Percentiles rank a stretch among this genome's conserved stretches.
Conservation (phyloP, 2,113 vertebrate species). For the Erythrolamprus reginae region DNA sequence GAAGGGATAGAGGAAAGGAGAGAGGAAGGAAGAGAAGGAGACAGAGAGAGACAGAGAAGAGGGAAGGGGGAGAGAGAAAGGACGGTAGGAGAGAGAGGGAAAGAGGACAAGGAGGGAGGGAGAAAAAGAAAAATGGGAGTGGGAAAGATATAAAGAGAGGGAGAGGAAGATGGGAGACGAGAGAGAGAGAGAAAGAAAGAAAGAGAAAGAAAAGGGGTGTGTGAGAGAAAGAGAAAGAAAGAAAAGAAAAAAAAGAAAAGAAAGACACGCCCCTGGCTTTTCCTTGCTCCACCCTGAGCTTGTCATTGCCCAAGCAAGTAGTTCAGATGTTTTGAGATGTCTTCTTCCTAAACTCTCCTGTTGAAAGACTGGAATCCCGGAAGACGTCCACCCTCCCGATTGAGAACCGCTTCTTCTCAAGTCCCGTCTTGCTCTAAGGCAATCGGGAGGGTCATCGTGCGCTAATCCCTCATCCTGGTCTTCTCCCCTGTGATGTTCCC, state of each 20-base stretch:
- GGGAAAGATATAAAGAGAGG: no score
- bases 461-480: background rate
- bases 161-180: background rate
- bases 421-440: background rate
- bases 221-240: background rate
- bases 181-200: no score
- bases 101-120: no score
- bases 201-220: accelerated
- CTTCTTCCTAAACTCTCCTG: background rate
- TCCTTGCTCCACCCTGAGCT: background rate
- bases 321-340: background rate
- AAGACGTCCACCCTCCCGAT: background rate
- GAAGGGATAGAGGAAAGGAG: no score
- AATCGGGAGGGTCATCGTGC: background rate
- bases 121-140: background rate
- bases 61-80: no score
- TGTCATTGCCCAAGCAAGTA: background rate
- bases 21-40: no score
- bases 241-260: background rate
- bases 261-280: background rate
- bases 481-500: background rate
- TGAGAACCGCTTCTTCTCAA: background rate
- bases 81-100: no score
- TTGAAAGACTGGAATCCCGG: background rate
- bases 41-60: no score